Base-by-base conservation (phyloP, 2,888 invertebrate species). In the Habrosyne pyritoides region DNA sequence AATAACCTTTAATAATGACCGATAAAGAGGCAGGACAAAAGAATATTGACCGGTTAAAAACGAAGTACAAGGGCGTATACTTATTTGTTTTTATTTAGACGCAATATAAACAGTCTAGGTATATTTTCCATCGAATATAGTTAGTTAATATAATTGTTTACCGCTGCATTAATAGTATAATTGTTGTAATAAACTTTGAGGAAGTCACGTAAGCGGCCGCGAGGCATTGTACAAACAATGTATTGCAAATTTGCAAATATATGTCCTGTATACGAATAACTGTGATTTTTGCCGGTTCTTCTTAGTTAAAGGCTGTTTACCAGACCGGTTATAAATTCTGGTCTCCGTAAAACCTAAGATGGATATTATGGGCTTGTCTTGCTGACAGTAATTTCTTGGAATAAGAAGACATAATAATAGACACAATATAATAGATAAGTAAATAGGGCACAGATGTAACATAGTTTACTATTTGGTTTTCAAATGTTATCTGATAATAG, bases 201-300 rank as follows among this genome's bases (percentile, higher is more conserved):
- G 42, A 18, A 42, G 42, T 42, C 42, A 42, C 42, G 42, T 42
- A 42, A 42, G 14, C 6, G 36, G 30, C 42, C 42, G 42, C 42
- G 2, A 18, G 14, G 12, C 36, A 14, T 36, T 14, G 14, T 14
- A 36, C 36, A 36, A 36, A 36, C 36, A 36, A 36, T 14, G 36
- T 36, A 36, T 36, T 36, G 36, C n/a, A 30, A n/a, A n/a, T 24
- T 24, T 24, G 24, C 24, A 24, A 24, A n/a, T 14, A n/a, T 18
- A 42, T 8, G 42, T 18, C 42, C 42, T n/a, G 42, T 42, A 42
- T 42, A n/a, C 42, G 18, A 18, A 42, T 42, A 42, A 18, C 42
- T 42, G 42, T 42, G 42, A 42, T 8, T 42, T 42, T 18, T 42
- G 18, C 42, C 42, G 8, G 42, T 8, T 42, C 18, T 42, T 36